Evolutionary conservation across 2,888 invertebrate species (phyloP).

Genomic region (Ochlodes sylvanus): DNA sequence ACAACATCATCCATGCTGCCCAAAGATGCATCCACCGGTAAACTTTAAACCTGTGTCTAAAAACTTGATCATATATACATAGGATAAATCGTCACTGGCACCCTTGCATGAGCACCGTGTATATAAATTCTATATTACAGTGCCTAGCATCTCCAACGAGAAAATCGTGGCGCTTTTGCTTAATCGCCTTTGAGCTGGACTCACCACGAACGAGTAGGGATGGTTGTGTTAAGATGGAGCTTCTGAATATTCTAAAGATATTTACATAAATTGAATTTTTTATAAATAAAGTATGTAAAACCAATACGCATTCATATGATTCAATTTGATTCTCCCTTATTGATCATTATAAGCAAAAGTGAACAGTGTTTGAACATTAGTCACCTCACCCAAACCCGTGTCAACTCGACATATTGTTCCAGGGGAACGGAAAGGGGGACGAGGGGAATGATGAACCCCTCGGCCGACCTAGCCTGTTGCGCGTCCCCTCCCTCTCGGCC

Average conservation of each 20-base stretch:
- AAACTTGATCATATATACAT: too few species aligned
- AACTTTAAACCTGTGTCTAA: neutral
- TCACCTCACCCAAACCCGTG: conserved; percentile 12
- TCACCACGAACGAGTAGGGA: too few species aligned
- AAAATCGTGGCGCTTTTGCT: too few species aligned
- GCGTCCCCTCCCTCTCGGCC: conserved; percentile 86
- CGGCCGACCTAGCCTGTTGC: conserved; percentile 83
- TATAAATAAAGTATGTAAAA: neutral
- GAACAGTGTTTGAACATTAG: neutral
- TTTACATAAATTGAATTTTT: too few species aligned
- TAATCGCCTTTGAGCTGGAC: too few species aligned
- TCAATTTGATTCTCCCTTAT: neutral
- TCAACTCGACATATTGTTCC: conserved; percentile 35
- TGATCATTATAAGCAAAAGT: neutral
- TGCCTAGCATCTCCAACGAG: too few species aligned
- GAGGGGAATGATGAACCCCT: conserved; percentile 72
- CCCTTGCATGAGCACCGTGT: too few species aligned
- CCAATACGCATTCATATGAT: neutral
- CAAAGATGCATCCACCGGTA: conserved; percentile 72
- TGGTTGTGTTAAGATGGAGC: too few species aligned
- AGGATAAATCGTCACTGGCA: too few species aligned
- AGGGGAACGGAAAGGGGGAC: conserved; percentile 68
- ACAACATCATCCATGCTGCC: conserved; percentile 85
- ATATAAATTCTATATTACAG: too few species aligned
- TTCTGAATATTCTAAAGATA: too few species aligned